phyloP scores from a whole-genome alignment of 2,888 invertebrate species.

The Galeruca laticollis region DNA sequence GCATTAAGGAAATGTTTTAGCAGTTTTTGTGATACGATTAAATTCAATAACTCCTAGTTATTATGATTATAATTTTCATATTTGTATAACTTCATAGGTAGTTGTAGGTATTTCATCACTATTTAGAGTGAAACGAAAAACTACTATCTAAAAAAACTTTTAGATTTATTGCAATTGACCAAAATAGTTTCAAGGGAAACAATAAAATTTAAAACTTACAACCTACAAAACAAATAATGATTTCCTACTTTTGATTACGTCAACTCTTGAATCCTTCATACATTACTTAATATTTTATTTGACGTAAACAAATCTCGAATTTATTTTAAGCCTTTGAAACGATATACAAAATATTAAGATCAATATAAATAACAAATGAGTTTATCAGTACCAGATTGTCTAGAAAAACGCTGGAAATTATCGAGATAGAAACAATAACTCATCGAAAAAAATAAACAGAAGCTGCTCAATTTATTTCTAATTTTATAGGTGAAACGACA shows the following conservation, averaged over 20 bases:
- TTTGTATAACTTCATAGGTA: too few relatives aligned
- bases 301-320: conserved; percentile 16
- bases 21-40: too few relatives aligned
- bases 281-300: conserved; percentile 12
- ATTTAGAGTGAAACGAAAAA: too few relatives aligned
- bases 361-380: neutral
- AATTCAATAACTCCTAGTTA: too few relatives aligned
- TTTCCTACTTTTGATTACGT: conserved; percentile 12
- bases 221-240: neutral
- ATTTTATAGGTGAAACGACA: conserved; percentile 18
- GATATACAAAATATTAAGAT: neutral
- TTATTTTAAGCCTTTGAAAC: conserved; percentile 8
- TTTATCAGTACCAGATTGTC: conserved; percentile 17
- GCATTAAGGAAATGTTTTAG: too few relatives aligned
- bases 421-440: conserved; percentile 9
- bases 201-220: neutral
- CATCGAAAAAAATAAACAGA: conserved; percentile 19
- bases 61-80: too few relatives aligned
- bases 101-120: too few relatives aligned
- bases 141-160: too few relatives aligned
- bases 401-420: conserved; percentile 15
- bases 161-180: too few relatives aligned
- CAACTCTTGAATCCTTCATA: conserved; percentile 10
- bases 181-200: neutral
- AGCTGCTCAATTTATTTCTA: conserved; percentile 27